Conservation (phyloP, 2,113 vertebrate genomes). For the Eptatretus burgeri region DNA sequence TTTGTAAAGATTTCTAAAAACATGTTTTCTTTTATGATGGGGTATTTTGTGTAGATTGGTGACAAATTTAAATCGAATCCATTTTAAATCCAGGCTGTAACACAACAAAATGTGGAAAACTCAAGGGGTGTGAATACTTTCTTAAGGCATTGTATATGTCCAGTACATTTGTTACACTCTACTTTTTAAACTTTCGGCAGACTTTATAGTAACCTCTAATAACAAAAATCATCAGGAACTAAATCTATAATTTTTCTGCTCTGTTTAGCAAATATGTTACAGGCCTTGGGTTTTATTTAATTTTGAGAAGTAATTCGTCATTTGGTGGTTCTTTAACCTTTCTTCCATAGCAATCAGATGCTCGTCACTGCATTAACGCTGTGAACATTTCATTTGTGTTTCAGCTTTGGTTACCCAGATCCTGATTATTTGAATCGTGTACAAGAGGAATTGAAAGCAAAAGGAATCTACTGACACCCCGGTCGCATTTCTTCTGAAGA, state of each 20-base stretch:
- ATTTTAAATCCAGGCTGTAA: too few species aligned
- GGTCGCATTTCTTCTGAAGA: too few species aligned
- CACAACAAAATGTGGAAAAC: too few species aligned
- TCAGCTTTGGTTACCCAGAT: slow-evolving; percentile 29
- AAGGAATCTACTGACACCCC: slow-evolving; percentile 17
- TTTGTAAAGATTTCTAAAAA: too few species aligned
- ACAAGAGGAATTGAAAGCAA: slow-evolving; percentile 21
- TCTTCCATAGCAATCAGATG: background rate
- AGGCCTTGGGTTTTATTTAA: slow-evolving; percentile 3
- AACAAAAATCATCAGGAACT: background rate
- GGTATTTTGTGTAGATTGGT: too few species aligned
- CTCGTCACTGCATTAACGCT: background rate
- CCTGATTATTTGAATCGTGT: slow-evolving; percentile 20
- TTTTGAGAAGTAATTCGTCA: background rate
- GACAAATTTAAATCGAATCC: too few species aligned
- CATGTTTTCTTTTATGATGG: too few species aligned
- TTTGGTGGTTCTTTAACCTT: background rate
- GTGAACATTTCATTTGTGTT: slow-evolving; percentile 9
- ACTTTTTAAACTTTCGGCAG: background rate
- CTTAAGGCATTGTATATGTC: too few species aligned
- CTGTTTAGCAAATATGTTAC: too few species aligned
- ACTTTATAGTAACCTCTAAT: background rate
- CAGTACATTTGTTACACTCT: too few species aligned
- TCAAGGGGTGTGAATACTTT: too few species aligned
- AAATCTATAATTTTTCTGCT: background rate